phyloP scores from a whole-genome alignment of 2,113 vertebrate species.

The Xiphophorus hellerii region DNA sequence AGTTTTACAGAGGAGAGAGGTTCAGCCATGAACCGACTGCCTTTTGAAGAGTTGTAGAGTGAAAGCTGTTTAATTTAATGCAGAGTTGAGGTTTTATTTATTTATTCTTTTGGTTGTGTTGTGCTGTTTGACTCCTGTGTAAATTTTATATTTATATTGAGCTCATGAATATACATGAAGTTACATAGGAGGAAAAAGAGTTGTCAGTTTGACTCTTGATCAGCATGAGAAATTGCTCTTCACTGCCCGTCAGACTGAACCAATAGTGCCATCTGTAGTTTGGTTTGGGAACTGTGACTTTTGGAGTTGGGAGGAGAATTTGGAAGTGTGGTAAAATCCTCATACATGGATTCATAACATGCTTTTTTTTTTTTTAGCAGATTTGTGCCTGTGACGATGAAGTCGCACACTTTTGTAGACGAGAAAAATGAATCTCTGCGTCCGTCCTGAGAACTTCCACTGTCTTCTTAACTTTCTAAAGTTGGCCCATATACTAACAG shows the following conservation, averaged over 20 bases:
- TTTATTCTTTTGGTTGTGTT: not conserved
- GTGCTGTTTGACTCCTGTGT: slow-evolving; percentile 33
- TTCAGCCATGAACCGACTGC: slow-evolving; percentile 46
- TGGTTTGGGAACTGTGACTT: slow-evolving; percentile 48
- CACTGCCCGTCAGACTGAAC: slow-evolving; percentile 52
- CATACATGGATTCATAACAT: slow-evolving; percentile 12
- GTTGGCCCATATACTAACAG: slow-evolving; percentile 17
- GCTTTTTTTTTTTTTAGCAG: slow-evolving; percentile 19
- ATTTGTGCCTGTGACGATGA: slow-evolving; percentile 23
- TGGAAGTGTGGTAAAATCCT: slow-evolving; percentile 2
- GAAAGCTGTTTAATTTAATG: slow-evolving; percentile 55
- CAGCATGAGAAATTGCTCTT: slow-evolving; percentile 28
- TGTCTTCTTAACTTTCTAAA: not conserved
- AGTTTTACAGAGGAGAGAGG: slow-evolving; percentile 63
- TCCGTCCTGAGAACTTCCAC: not conserved
- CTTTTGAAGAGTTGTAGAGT: slow-evolving; percentile 52
- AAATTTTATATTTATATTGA: slow-evolving; percentile 50
- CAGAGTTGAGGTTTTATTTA: slow-evolving; percentile 17
- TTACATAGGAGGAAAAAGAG: slow-evolving; percentile 57
- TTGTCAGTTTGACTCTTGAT: slow-evolving; percentile 55
- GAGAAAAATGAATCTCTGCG: no score
- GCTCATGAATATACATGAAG: slow-evolving; percentile 53
- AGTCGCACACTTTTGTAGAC: slow-evolving; percentile 22
- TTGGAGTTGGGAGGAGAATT: not conserved
- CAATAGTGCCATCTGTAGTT: slow-evolving; percentile 84